A percentile compares a stretch with the other conserved stretches of the same genome.
Evolutionary conservation across 2,888 invertebrate genomes (phyloP).

Genomic region (Balanococcus diminutus): DNA sequence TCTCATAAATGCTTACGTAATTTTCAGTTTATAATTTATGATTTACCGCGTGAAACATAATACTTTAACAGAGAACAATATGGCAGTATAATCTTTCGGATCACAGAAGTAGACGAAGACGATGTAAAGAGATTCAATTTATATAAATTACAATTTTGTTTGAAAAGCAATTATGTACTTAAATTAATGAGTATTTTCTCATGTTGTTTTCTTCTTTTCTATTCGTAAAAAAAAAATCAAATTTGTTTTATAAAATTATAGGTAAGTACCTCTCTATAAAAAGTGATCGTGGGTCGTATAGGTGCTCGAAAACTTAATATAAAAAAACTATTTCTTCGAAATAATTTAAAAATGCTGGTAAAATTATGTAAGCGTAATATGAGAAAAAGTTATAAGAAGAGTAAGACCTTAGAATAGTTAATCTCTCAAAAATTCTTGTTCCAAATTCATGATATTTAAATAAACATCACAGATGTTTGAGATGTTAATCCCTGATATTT

Average conservation of each 20-base stretch:
- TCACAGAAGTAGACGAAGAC: background rate
- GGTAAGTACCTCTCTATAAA: no score
- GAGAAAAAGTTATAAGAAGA: background rate
- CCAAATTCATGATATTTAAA: background rate
- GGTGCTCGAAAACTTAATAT: no score
- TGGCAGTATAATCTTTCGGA: background rate
- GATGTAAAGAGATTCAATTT: background rate
- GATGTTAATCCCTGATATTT: background rate
- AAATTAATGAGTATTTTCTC: background rate
- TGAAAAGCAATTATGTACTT: background rate
- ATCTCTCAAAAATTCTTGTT: background rate
- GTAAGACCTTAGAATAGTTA: background rate
- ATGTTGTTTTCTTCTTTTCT: background rate
- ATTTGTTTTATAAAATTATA: no score
- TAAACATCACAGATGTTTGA: conserved; percentile 7
- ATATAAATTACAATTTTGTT: background rate
- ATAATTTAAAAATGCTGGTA: background rate
- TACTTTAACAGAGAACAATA: background rate
- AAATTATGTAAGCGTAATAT: conserved; percentile 5
- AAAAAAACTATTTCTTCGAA: background rate
- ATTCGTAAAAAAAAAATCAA: no score
- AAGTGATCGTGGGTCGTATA: no score
- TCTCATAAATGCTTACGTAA: conserved; percentile 11
- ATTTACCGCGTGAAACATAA: background rate
- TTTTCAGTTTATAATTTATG: background rate